phyloP scores from a whole-genome alignment of 2,888 invertebrate species.

The Mimas tiliae region DNA sequence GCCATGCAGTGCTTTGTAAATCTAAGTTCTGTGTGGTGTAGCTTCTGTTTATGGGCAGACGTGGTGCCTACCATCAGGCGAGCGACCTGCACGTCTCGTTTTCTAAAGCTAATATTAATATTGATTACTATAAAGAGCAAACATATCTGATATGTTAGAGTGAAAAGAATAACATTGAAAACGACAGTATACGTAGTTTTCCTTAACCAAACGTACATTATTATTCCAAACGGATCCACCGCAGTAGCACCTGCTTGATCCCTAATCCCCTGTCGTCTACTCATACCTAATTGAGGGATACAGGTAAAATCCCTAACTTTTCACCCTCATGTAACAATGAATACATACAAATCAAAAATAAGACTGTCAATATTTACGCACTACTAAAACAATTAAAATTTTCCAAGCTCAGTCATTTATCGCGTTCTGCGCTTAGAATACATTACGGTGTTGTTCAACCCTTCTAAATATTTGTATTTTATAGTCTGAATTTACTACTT shows the following conservation, averaged over 20 bases:
- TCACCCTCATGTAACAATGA: neutral
- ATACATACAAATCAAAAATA: neutral
- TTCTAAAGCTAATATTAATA: too few relatives aligned
- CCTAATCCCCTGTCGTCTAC: slow-evolving; percentile 11
- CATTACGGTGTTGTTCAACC: neutral
- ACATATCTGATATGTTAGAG: too few relatives aligned
- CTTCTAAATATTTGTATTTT: slow-evolving; percentile 12
- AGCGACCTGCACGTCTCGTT: too few relatives aligned
- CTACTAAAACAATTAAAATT: neutral
- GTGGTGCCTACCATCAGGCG: too few relatives aligned
- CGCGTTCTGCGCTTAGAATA: neutral
- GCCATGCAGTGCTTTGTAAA: too few relatives aligned
- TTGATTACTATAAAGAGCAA: too few relatives aligned
- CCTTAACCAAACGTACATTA: slow-evolving; percentile 2
- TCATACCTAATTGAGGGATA: slow-evolving; percentile 15
- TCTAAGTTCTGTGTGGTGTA: too few relatives aligned
- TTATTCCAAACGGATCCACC: slow-evolving; percentile 10
- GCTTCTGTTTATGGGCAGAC: too few relatives aligned
- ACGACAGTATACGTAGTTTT: neutral
- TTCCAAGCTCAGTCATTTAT: neutral
- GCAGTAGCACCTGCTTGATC: slow-evolving; percentile 17
- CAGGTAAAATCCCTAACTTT: neutral
- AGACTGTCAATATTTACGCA: neutral
- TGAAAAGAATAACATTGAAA: neutral
- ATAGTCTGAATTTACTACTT: neutral